phyloP scores from a whole-genome alignment of 1,140 invertebrate genomes.

The Varroa destructor region DNA sequence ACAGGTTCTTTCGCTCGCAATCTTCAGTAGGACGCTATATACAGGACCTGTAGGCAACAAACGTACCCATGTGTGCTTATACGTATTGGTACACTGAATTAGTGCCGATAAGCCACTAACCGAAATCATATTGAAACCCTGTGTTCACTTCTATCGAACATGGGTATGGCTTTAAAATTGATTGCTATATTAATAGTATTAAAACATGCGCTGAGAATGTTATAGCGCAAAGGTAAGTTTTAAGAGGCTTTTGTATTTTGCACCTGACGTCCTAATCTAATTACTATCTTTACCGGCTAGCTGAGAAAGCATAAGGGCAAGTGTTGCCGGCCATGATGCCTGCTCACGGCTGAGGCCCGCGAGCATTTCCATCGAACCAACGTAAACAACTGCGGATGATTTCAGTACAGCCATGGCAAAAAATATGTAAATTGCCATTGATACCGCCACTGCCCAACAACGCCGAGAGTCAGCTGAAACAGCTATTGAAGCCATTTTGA shows the following conservation, averaged over 20 bases:
- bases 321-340: constrained; percentile 13
- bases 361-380: constrained; percentile 24
- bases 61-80: no score
- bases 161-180: no score
- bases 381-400: constrained; percentile 2
- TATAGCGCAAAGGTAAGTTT: no score
- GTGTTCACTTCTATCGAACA: no score
- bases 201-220: no score
- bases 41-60: constrained; percentile 3
- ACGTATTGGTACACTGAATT: no score
- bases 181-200: no score
- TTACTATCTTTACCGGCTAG: not conserved
- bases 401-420: constrained; percentile 23
- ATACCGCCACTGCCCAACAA: constrained; percentile 9
- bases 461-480: not conserved
- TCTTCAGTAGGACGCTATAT: not conserved
- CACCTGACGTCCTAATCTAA: not conserved
- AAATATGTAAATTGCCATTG: constrained; percentile 11
- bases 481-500: not conserved
- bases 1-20: not conserved
- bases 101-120: no score
- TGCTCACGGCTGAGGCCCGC: constrained; percentile 1
- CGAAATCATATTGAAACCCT: no score
- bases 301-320: constrained; percentile 14
- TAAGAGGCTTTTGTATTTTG: no score